Evolutionary conservation across 2,113 vertebrate species (phyloP).

Genomic region (Vulpes ferrilata): DNA sequence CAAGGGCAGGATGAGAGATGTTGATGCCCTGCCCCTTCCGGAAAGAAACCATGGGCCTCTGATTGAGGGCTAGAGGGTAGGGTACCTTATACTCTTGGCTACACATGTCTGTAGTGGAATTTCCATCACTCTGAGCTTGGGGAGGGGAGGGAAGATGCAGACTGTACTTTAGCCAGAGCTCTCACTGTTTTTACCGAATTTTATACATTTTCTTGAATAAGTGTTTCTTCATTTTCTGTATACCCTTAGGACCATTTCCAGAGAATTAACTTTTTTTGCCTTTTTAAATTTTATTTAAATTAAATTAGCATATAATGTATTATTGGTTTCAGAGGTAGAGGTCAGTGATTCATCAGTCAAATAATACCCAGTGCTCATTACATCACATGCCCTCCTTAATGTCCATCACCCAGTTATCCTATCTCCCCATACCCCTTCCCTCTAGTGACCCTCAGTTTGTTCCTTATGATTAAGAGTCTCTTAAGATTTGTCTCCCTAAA

Average conservation of each 20-base stretch:
- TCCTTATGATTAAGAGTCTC: too few relatives aligned
- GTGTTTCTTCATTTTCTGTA: background rate
- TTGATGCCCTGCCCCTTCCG: background rate
- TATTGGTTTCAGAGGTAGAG: too few relatives aligned
- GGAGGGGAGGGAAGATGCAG: background rate
- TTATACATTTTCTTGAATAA: background rate
- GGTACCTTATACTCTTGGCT: background rate
- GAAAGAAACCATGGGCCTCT: background rate
- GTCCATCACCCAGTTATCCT: too few relatives aligned
- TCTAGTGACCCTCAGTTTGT: too few relatives aligned
- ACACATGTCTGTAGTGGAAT: background rate
- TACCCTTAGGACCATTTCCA: background rate
- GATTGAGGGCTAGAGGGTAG: background rate
- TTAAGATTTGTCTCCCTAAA: too few relatives aligned
- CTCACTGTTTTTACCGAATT: background rate
- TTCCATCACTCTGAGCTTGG: background rate
- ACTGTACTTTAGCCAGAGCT: background rate
- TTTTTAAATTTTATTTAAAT: too few relatives aligned
- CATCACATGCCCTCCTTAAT: too few relatives aligned
- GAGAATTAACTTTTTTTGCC: background rate
- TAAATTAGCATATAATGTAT: too few relatives aligned
- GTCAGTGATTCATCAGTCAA: too few relatives aligned
- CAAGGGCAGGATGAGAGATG: background rate
- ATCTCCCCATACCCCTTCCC: too few relatives aligned
- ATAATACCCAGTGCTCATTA: too few relatives aligned